Conservation (phyloP, 2,797 vertebrate species). For the Triplophysa bombifrons region DNA sequence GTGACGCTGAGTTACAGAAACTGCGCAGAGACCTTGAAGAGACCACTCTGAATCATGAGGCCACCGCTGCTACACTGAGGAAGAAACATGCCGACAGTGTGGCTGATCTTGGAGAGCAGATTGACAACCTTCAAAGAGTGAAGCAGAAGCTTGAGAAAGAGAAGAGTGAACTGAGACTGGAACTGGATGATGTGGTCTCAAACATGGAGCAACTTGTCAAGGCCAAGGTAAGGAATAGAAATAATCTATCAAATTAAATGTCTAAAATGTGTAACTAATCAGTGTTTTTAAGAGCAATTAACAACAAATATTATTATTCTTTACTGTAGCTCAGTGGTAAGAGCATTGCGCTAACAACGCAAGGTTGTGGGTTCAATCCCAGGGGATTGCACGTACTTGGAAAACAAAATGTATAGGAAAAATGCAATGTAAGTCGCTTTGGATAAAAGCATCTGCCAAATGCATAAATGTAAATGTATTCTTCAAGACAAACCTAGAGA, state of each 20-base stretch:
- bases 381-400: too few species aligned
- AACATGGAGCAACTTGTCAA: slow-evolving; percentile 82
- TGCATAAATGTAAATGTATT: too few species aligned
- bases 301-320: not conserved
- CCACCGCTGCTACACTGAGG: slow-evolving; percentile 74
- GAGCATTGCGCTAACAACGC: too few species aligned
- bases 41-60: slow-evolving; percentile 86
- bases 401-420: too few species aligned
- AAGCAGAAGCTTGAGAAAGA: slow-evolving; percentile 75
- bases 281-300: not conserved
- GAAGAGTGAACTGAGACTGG: slow-evolving; percentile 79
- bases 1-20: slow-evolving; percentile 87
- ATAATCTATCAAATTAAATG: slow-evolving; percentile 61
- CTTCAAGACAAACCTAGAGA: not conserved
- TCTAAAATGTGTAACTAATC: too few species aligned
- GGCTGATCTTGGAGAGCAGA: slow-evolving; percentile 86
- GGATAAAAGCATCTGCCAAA: too few species aligned
- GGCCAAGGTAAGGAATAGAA: slow-evolving; percentile 73
- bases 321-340: too few species aligned
- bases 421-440: too few species aligned
- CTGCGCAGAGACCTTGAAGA: slow-evolving; percentile 84
- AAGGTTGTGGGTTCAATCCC: too few species aligned
- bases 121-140: slow-evolving; percentile 85
- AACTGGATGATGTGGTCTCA: slow-evolving; percentile 82
- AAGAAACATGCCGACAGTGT: slow-evolving; percentile 85